Percentiles rank a stretch among this genome's conserved stretches.
phyloP scores from a whole-genome alignment of 2,113 vertebrate species.

The Ammodramus savannarum region DNA sequence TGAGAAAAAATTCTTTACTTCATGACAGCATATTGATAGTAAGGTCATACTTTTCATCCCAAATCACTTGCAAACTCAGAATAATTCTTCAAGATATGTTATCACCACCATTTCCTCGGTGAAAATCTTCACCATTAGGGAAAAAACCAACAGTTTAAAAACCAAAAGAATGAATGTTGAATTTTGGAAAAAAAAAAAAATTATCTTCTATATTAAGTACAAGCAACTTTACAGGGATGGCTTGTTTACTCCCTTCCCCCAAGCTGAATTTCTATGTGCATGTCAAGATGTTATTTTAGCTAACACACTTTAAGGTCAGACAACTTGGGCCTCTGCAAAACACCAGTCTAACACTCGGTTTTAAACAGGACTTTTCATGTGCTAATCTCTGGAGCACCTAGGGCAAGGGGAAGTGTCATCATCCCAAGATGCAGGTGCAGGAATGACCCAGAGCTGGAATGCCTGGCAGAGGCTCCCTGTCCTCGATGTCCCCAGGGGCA shows the following conservation, averaged over 20 bases:
- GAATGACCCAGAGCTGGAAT: neutral
- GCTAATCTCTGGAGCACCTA: neutral
- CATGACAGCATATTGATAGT: neutral
- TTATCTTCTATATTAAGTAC: neutral
- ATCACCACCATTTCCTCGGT: neutral
- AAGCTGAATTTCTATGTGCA: neutral
- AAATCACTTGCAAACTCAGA: neutral
- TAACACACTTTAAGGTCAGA: neutral
- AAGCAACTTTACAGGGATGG: neutral
- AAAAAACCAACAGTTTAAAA: neutral
- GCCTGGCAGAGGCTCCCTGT: neutral
- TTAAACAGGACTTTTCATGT: constrained; percentile 6
- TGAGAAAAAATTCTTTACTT: neutral
- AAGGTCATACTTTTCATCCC: neutral
- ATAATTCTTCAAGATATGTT: neutral
- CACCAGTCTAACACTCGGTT: neutral
- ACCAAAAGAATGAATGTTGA: neutral
- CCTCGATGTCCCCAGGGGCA: neutral
- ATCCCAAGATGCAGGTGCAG: neutral
- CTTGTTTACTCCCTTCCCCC: neutral
- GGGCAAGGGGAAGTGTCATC: neutral
- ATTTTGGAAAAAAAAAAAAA: neutral
- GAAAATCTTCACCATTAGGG: neutral
- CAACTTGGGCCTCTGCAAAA: neutral
- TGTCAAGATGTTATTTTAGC: neutral